Evolutionary conservation across 64 coral and sea anemone species (phyloP), one percentile per base, ranked within the genome.

Genomic region (Orbicella faveolata): DNA sequence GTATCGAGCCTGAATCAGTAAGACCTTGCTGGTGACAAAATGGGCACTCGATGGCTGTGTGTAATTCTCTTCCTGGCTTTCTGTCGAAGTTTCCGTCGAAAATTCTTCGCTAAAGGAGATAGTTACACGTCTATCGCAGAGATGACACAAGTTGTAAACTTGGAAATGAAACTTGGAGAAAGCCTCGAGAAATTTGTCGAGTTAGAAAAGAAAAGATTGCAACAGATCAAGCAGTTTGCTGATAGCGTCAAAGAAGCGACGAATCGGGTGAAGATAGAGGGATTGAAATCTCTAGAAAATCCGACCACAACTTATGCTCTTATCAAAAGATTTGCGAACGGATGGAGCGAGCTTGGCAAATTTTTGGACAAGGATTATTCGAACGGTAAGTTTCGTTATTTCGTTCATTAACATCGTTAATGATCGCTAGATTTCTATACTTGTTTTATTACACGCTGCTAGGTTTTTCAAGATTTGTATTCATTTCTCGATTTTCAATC

Each of bases 141-240:
- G 20, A 83, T 96, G 5, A 67, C 88, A 52, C 61, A 90, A 36
- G 68, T 96, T 53, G 95, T 96, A 6, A 81, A 94, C 63, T 89
- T 96, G 23, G 95, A 96, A 78, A 73, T 54, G 9, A n/a, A 48
- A 16, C 76, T 96, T 48, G 88, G 78, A 67, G 76, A 90, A 83
- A 90, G 77, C 61, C 74, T 96, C 54, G 87, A 91, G 36, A 84
- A 23, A 75, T 96, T 91, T 67, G 14, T 89, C 63, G 44, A 61
- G n/a, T 77, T 73, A 79, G 78, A 87, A 52, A 87, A 78, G 55
- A 63, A 75, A 34, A 35, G 78, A 73, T 81, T 91, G 17, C 36
- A 91, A 9, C 83, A 75, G 70, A 48, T 94, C 34, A 91, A 89
- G 18, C 35, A 79, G 13, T 96, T 96, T 33, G 88, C 88, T 16